Evolutionary conservation across 1,140 invertebrate genomes (phyloP), one percentile per base, ranked within the genome.

Genomic region (Acromyrmex heyeri): DNA sequence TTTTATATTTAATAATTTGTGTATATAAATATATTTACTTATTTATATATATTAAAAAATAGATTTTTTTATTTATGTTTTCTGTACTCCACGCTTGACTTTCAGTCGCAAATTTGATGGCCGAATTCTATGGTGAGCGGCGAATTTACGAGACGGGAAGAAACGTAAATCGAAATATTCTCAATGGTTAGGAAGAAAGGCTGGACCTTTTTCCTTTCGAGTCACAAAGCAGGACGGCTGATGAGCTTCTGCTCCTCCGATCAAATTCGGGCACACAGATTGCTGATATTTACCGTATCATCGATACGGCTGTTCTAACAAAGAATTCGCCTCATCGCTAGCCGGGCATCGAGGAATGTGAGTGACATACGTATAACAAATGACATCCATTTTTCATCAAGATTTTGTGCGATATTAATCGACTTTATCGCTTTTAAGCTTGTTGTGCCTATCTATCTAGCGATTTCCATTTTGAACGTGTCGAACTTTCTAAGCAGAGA

Each of bases 141-240:
- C n/a, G 69, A 57, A 75, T 86, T 89, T 59, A 75, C 27, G 53
- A 59, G 34, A 2, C 24, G 24, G 27, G 18, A 69, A 12, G 3
- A 38, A 57, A 59, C 48, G 21, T 53, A 44, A 30, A 59, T 59
- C 65, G 30, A 61, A 61, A 75, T 48, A 62, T 83, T 24, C 44
- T 6, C n/a, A n/a, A 62, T 3, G 38, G 27, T 61, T 16, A 24
- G 1, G 55, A 83, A 83, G 67, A 61, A 70, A 50, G 61, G 18
- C 16, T 14, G n/a, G n/a, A 10, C 14, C 30, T 65, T 16, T 77
- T 10, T 70, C 12, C 48, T 70, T 16, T 55, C 76, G 64, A 64
- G 27, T 57, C 62, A 86, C 83, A 86, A 86, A 88, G 77, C 87
- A 77, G 21, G 88, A 90, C 65, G 72, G 83, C 83, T 88, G 88